A percentile compares a stretch with the other conserved stretches of the same genome.
Evolutionary conservation across 2,888 invertebrate species (phyloP).

Genomic region (Idaea straminata): DNA sequence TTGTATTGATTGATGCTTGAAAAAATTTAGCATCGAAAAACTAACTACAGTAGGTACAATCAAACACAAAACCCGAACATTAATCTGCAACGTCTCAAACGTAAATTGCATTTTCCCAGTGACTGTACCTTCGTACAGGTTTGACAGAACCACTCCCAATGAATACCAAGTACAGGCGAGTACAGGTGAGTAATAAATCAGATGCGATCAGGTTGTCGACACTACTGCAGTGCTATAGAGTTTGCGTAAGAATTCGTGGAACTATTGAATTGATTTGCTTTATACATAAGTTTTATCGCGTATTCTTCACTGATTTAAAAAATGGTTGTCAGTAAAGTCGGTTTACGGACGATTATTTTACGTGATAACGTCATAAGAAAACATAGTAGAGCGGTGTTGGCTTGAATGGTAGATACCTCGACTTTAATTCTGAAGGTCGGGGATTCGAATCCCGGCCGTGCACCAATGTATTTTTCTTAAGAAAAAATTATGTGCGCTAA

Average conservation of each 20-base stretch:
- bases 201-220: slow-evolving; percentile 57
- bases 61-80: neutral
- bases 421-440: no score
- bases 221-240: slow-evolving; percentile 14
- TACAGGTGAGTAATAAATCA: slow-evolving; percentile 52
- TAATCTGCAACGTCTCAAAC: slow-evolving; percentile 2
- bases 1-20: neutral
- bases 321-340: no score
- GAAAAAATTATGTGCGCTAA: no score
- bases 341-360: no score
- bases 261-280: neutral
- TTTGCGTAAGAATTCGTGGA: slow-evolving; percentile 22
- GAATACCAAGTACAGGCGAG: slow-evolving; percentile 58
- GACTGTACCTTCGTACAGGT: slow-evolving; percentile 37
- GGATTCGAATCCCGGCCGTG: no score
- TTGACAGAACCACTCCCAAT: slow-evolving; percentile 47
- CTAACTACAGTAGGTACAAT: neutral
- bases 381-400: no score
- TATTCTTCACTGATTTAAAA: slow-evolving; percentile 8
- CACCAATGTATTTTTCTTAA: no score
- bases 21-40: neutral
- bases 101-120: slow-evolving; percentile 29
- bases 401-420: no score
- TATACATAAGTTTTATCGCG: neutral
- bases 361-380: no score